phyloP scores from a whole-genome alignment of 2,797 vertebrate species.

The Distichodus sexfasciatus region DNA sequence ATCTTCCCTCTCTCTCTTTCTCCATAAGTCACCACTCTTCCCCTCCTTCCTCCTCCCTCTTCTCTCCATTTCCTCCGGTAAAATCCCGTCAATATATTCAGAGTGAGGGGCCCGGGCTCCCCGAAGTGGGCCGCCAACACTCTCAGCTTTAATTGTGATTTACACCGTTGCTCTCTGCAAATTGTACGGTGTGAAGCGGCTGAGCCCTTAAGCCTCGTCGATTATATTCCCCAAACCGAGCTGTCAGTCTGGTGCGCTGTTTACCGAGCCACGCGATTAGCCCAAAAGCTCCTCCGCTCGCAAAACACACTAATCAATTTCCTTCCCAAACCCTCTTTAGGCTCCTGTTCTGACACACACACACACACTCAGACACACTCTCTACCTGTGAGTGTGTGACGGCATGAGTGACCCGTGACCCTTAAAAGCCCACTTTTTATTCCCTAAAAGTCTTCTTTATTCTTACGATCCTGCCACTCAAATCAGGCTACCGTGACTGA shows the following conservation, averaged over 20 bases:
- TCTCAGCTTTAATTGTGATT: slow-evolving; percentile 62
- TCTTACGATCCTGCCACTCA: slow-evolving; percentile 22
- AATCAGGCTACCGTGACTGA: neutral
- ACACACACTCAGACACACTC: too few relatives aligned
- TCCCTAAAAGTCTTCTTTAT: slow-evolving; percentile 1
- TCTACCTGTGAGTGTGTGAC: slow-evolving; percentile 7
- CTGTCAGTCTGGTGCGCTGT: slow-evolving; percentile 62
- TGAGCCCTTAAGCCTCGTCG: slow-evolving; percentile 63
- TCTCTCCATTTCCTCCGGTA: neutral
- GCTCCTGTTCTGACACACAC: slow-evolving; percentile 33
- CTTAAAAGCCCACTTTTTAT: slow-evolving; percentile 24
- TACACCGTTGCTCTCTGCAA: slow-evolving; percentile 63
- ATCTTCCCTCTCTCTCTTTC: neutral
- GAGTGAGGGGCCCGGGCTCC: slow-evolving; percentile 31
- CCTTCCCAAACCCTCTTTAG: slow-evolving; percentile 46
- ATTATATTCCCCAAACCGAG: slow-evolving; percentile 63
- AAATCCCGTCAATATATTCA: slow-evolving; percentile 54
- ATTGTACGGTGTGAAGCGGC: slow-evolving; percentile 61
- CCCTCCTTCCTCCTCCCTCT: neutral
- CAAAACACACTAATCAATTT: slow-evolving; percentile 52
- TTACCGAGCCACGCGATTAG: slow-evolving; percentile 63
- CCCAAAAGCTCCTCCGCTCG: slow-evolving; percentile 30
- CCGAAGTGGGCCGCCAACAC: slow-evolving; percentile 42
- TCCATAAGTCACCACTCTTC: neutral
- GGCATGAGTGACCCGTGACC: slow-evolving; percentile 33